These are phyloP conservation scores for Lasaia peninsularis DNA, from an alignment of 1,140 invertebrate species.

Conservation along the genomic window DNA sequence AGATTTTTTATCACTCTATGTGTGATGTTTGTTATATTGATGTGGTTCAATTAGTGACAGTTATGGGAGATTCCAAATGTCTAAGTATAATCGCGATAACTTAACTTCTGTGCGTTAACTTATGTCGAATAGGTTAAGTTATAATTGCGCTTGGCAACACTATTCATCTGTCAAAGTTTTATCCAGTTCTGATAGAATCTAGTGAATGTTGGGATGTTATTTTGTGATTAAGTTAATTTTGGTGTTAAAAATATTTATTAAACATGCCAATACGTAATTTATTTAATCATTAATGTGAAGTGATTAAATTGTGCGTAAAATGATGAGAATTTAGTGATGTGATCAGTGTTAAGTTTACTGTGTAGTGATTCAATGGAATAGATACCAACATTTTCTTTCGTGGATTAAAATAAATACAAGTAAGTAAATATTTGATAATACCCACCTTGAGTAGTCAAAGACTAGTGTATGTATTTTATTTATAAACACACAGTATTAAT, in stretches of 20 bases:
- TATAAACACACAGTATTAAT: too few species aligned
- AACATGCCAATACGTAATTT: constrained; percentile 1
- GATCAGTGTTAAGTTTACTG: constrained; percentile 1
- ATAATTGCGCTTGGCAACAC: neutral
- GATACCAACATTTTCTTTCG: constrained; percentile 28
- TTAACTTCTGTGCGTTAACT: too few species aligned
- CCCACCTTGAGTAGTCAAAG: too few species aligned
- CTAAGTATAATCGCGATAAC: too few species aligned
- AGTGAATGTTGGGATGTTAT: neutral
- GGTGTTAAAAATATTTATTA: neutral
- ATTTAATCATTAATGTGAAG: constrained; percentile 4
- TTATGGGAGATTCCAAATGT: too few species aligned
- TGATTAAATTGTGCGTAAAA: neutral
- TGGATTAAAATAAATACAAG: constrained; percentile 63
- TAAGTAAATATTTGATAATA: constrained; percentile 50
- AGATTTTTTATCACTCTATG: too few species aligned
- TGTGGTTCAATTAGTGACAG: too few species aligned
- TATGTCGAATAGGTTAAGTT: too few species aligned
- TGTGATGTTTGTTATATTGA: too few species aligned
- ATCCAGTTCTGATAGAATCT: neutral
- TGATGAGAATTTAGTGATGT: constrained; percentile 6
- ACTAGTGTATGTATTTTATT: too few species aligned
- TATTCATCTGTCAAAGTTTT: neutral
- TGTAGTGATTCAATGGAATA: constrained; percentile 11
- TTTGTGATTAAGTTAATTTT: constrained; percentile 1